Conservation (phyloP, 2,113 vertebrate genomes). For the Sorex araneus region DNA sequence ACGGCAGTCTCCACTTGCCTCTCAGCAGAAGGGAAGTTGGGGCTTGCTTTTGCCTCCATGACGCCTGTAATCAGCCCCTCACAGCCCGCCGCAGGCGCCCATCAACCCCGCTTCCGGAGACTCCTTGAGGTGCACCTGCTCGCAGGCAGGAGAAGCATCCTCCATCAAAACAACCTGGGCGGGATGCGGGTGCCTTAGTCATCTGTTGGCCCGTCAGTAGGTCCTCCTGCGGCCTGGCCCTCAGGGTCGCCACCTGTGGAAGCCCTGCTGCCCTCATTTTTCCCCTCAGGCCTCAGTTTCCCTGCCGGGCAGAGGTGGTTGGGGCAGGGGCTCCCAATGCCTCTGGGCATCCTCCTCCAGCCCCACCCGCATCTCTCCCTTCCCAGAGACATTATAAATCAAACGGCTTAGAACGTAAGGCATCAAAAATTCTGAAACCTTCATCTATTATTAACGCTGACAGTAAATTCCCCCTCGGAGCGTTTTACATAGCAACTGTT, state of each 20-base stretch:
- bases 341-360: constrained; percentile 51
- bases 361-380: constrained; percentile 71
- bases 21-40: constrained; percentile 61
- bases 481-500: constrained; percentile 92
- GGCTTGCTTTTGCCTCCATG: constrained; percentile 75
- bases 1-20: constrained; percentile 18
- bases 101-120: constrained; percentile 84
- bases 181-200: background rate
- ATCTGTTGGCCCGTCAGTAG: background rate
- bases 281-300: constrained; percentile 27
- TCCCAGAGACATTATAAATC: constrained; percentile 90
- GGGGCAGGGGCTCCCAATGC: background rate
- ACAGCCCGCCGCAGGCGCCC: constrained; percentile 76
- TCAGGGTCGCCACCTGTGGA: background rate
- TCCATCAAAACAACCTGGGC: constrained; percentile 69
- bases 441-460: constrained; percentile 93
- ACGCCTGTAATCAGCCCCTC: constrained; percentile 84
- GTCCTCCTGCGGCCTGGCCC: background rate
- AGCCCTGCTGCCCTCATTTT: background rate
- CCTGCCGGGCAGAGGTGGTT: background rate
- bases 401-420: constrained; percentile 91
- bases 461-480: constrained; percentile 91
- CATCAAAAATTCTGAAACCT: constrained; percentile 92
- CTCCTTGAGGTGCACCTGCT: constrained; percentile 88
- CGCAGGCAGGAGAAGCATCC: constrained; percentile 73